Conservation (phyloP, 1,140 invertebrate species). For the Diorhabda elongata region DNA sequence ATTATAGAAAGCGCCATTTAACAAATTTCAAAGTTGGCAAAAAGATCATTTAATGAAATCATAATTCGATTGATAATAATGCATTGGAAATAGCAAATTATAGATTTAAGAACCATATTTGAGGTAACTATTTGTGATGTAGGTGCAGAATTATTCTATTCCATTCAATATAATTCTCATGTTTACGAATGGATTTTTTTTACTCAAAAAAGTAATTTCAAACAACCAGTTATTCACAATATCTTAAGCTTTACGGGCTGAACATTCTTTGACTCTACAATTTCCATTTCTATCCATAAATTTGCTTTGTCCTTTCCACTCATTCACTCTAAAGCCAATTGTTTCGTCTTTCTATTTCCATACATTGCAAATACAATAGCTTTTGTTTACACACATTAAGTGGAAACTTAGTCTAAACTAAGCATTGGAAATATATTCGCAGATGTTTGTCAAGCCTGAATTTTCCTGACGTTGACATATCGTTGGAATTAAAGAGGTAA, state of each 20-base stretch:
- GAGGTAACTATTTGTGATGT: too few species aligned
- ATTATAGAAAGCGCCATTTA: background rate
- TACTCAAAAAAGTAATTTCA: too few species aligned
- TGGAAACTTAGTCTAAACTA: background rate
- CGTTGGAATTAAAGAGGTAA: background rate
- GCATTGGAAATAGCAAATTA: too few species aligned
- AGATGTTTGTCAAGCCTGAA: background rate
- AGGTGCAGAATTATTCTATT: too few species aligned
- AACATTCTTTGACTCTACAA: background rate
- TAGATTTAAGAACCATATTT: too few species aligned
- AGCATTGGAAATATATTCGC: constrained; percentile 2
- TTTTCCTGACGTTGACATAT: background rate
- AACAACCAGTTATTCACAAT: too few species aligned
- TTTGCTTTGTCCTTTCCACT: constrained; percentile 2
- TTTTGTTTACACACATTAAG: background rate
- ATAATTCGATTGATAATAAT: too few species aligned
- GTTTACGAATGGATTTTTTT: too few species aligned
- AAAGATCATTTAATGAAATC: too few species aligned
- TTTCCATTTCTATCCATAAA: constrained; percentile 1
- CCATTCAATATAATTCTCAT: too few species aligned
- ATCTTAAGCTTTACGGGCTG: background rate
- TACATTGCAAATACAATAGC: constrained; percentile 6
- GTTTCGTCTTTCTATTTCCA: background rate
- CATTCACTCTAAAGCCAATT: constrained; percentile 1
- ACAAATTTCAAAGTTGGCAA: too few species aligned